Evolutionary conservation across 2,113 vertebrate genomes (phyloP).

Genomic region (Riparia riparia): DNA sequence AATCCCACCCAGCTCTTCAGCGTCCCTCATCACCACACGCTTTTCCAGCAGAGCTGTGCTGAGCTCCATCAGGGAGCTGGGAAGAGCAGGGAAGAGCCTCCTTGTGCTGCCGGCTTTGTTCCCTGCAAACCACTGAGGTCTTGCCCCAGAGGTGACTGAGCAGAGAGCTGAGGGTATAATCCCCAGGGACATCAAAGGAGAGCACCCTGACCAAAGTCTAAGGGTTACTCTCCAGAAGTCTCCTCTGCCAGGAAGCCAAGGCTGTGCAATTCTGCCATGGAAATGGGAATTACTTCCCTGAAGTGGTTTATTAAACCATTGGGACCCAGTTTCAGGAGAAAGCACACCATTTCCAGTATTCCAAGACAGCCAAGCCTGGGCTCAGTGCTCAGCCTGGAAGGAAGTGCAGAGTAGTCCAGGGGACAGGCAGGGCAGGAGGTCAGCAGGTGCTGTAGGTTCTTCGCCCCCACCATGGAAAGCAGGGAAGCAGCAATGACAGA

Average conservation of each 20-base stretch:
- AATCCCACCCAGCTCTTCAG: background rate
- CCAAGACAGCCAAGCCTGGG: background rate
- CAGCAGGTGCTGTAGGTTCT: background rate
- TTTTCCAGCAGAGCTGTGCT: background rate
- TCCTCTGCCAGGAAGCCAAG: background rate
- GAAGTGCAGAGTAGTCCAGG: background rate
- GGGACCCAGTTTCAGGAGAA: conserved; percentile 18
- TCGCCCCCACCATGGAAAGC: accelerated
- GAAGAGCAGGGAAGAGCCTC: background rate
- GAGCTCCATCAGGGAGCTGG: background rate
- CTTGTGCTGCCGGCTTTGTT: background rate
- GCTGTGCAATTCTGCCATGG: background rate
- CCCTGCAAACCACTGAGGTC: background rate
- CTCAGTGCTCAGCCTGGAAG: background rate
- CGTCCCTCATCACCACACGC: background rate
- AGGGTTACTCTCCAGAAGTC: background rate
- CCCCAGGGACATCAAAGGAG: background rate
- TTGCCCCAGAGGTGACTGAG: background rate
- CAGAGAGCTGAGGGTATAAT: background rate
- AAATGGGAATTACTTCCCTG: conserved; percentile 28
- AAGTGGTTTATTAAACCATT: background rate
- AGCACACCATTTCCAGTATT: background rate
- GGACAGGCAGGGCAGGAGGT: background rate
- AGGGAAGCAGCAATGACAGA: background rate
- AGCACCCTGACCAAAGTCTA: conserved; percentile 44